These are phyloP conservation scores for Picus viridis DNA, from an alignment of 2,797 vertebrate species.

Conservation along the genomic window DNA sequence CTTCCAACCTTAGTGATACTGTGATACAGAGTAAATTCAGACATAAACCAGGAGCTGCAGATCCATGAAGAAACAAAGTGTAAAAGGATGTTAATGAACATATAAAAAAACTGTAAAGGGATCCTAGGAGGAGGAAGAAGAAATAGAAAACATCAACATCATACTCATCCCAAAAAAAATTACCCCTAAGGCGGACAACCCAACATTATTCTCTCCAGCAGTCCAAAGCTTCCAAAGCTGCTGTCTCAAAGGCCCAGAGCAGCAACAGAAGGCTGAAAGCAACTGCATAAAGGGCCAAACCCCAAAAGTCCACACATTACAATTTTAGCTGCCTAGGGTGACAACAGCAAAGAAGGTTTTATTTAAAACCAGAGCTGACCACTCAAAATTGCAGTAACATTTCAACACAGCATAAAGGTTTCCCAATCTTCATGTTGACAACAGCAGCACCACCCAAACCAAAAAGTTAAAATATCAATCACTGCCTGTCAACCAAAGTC, in stretches of 20 bases:
- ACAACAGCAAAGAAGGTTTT: neutral
- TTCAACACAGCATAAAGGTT: neutral
- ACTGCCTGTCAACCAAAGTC: neutral
- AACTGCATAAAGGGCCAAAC: neutral
- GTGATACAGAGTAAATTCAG: neutral
- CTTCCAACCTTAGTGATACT: too few species aligned
- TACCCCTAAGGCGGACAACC: neutral
- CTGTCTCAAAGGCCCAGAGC: neutral
- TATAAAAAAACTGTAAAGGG: neutral
- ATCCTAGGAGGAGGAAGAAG: neutral
- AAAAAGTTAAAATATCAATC: neutral
- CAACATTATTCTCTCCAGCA: neutral
- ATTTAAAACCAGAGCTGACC: neutral
- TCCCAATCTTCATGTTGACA: neutral
- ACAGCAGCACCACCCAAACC: neutral
- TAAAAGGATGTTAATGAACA: neutral
- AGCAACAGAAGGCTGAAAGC: neutral
- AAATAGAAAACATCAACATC: neutral
- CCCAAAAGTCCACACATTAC: neutral
- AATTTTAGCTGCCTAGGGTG: neutral
- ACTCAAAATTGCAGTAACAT: neutral
- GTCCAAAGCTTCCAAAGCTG: neutral
- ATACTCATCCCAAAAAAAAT: neutral
- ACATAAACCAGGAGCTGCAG: neutral
- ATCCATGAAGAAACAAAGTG: neutral